Base-by-base conservation (phyloP, 2,113 vertebrate species). In the Mormyrus iriodes region DNA sequence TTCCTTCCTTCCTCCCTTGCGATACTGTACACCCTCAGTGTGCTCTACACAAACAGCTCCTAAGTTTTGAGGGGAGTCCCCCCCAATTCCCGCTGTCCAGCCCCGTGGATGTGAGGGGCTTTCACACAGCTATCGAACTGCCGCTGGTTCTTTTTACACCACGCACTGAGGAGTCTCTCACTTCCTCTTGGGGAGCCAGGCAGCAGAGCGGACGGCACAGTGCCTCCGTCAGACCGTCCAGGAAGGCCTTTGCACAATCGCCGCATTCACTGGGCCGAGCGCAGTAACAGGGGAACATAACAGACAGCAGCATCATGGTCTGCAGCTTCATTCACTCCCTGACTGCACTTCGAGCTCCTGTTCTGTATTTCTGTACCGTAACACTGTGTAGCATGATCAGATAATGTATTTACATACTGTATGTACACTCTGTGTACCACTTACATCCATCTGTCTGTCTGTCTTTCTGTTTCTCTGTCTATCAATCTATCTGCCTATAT, bases 251-350 rank as follows among this genome's bases (percentile, higher is more conserved):
- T 27, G 17, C 31, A 86, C 85, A 53, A 39, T 86, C 39, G 55
- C 35, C 35, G 4, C 86, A 87, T 65, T 65, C 55, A 65, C 42
- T 31, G 52, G 46, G n/a, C 12, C 24, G n/a, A 86, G 51, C 31
- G 17, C 51, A 55, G 85, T 86, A 51, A 86, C 85, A 21, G 49
- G 24, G 51, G 31, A 42, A 53, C 85, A 55, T 86, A 55, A 86
- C 39, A 55, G 51, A 8, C 44, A 53, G 85, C 85, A 86, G 91
- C 84, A 89, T 89, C 88, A 73, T 89, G 85, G 87, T 90, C 46
- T 27, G 61, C 35, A 39, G 61, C 10, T 1, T 87, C 58, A 89
- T 89, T 89, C 85, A 55, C 51, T 52, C 49, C 0, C 48, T 53
- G 73, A 17, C 51, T 53, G 27, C 24, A 51, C 51, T 51, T 24